These are phyloP conservation scores for Aelia acuminata DNA, from an alignment of 2,888 invertebrate genomes.

Conservation along the genomic window DNA sequence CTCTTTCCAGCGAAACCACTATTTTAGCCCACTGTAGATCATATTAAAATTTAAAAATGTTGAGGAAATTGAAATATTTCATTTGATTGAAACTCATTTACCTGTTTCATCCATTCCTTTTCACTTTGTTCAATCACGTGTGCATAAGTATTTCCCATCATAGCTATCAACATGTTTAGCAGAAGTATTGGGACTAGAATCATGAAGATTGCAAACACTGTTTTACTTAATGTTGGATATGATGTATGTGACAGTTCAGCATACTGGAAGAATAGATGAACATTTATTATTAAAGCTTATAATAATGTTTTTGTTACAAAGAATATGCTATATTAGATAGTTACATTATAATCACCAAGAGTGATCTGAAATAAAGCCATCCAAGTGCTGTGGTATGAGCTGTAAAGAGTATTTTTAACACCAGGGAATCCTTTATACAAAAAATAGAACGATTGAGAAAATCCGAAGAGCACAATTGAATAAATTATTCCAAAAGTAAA, in stretches of 20 bases:
- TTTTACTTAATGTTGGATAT: constrained; percentile 92
- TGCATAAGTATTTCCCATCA: constrained; percentile 99
- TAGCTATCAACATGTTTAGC: constrained; percentile 98
- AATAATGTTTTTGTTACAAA: constrained; percentile 2
- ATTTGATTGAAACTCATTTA: constrained; percentile 67
- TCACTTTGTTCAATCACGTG: constrained; percentile 98
- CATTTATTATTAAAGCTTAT: background rate
- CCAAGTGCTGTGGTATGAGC: constrained; percentile 92
- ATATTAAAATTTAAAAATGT: background rate
- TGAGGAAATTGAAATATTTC: background rate
- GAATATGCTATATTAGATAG: constrained; percentile 67
- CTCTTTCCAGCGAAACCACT: constrained; percentile 94
- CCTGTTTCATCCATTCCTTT: constrained; percentile 98
- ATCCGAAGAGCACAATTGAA: constrained; percentile 92
- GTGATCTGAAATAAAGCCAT: constrained; percentile 99
- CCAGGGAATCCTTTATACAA: constrained; percentile 92
- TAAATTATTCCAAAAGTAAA: constrained; percentile 98
- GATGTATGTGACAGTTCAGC: constrained; percentile 90
- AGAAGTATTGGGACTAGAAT: constrained; percentile 96
- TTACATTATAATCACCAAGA: constrained; percentile 96
- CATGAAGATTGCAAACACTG: constrained; percentile 98
- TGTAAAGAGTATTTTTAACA: constrained; percentile 84
- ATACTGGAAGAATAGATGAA: constrained; percentile 78
- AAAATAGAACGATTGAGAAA: constrained; percentile 96
- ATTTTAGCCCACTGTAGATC: constrained; percentile 95